A percentile compares a stretch with the other conserved stretches of the same genome.
Evolutionary conservation across 2,797 vertebrate species (phyloP).

Genomic region (Enteromius fasciolatus): DNA sequence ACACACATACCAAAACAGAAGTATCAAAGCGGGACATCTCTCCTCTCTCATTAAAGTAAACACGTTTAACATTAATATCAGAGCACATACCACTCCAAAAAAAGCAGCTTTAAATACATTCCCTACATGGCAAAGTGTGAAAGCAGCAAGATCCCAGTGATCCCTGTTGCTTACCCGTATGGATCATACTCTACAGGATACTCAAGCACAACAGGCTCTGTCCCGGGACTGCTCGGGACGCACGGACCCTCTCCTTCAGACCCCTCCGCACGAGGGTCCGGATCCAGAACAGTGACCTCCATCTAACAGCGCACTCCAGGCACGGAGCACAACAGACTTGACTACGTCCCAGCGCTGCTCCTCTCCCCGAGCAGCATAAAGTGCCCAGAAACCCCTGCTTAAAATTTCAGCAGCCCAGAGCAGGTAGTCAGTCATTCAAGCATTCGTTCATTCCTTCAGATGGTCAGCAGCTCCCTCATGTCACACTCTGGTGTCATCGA

Average conservation of each 20-base stretch:
- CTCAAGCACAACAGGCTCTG: slow-evolving; percentile 70
- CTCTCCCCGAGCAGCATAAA: slow-evolving; percentile 74
- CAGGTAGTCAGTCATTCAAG: slow-evolving; percentile 71
- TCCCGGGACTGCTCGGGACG: slow-evolving; percentile 65
- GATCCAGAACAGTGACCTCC: slow-evolving; percentile 73
- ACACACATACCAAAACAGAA: background rate
- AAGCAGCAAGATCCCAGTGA: slow-evolving; percentile 24
- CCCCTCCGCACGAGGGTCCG: slow-evolving; percentile 65
- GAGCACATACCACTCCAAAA: background rate
- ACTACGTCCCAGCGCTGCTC: slow-evolving; percentile 67
- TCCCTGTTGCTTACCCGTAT: slow-evolving; percentile 72
- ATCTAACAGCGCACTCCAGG: slow-evolving; percentile 61
- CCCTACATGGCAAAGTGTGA: background rate
- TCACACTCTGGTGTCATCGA: slow-evolving; percentile 68
- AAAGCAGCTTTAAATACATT: background rate
- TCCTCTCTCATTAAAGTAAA: background rate
- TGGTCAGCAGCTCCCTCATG: slow-evolving; percentile 63
- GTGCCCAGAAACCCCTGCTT: slow-evolving; percentile 64
- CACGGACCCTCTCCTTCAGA: slow-evolving; percentile 71
- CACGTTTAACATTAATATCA: background rate
- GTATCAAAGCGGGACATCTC: background rate
- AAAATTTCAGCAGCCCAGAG: slow-evolving; percentile 73
- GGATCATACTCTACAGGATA: slow-evolving; percentile 64
- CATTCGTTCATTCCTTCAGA: slow-evolving; percentile 40
- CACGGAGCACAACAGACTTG: slow-evolving; percentile 61